Conservation (phyloP, 2,113 vertebrate species). For the Burhinus bistriatus region DNA sequence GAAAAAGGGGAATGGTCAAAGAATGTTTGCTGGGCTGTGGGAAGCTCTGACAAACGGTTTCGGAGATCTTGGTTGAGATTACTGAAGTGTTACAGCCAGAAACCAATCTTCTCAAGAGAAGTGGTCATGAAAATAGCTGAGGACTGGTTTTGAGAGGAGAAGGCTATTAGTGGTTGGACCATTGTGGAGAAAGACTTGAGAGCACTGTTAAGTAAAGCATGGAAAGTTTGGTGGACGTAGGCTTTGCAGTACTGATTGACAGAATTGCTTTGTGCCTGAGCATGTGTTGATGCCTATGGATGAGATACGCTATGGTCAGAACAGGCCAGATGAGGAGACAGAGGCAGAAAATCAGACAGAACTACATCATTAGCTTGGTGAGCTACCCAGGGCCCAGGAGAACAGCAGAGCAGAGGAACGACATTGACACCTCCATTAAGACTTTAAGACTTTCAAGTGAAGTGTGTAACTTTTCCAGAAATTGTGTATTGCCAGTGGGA, state of each 20-base stretch:
- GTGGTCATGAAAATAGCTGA: background rate
- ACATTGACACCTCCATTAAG: background rate
- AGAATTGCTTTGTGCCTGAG: background rate
- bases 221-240: accelerated
- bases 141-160: background rate
- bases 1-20: background rate
- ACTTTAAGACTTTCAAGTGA: background rate
- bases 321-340: background rate
- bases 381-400: background rate
- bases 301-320: background rate
- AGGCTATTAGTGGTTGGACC: background rate
- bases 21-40: background rate
- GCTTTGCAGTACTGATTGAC: accelerated
- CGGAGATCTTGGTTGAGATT: background rate
- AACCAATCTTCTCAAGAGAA: background rate
- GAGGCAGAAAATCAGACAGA: background rate
- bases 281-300: background rate
- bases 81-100: background rate
- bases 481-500: background rate
- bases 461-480: background rate
- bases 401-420: background rate
- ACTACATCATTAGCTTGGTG: background rate
- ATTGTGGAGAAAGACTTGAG: background rate
- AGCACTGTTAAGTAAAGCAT: background rate
- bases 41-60: background rate